Base-by-base conservation (phyloP, 2,113 vertebrate genomes). In the Oreamnos americanus region DNA sequence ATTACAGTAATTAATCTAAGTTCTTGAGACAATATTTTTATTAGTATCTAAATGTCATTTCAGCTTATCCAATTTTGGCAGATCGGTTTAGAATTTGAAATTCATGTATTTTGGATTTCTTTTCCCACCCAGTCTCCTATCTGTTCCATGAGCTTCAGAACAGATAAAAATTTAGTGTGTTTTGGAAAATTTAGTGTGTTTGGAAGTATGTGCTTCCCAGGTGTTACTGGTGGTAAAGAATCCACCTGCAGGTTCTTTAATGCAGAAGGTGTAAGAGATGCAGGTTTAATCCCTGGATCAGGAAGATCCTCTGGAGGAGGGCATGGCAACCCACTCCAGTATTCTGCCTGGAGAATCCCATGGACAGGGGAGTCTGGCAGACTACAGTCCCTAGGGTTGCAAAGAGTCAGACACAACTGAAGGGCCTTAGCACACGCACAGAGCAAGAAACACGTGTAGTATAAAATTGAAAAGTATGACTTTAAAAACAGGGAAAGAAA, bases 1-100 rank as follows among this genome's bases (percentile, higher is more conserved):
- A 64, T 64, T 96, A 36, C 1, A 94, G 25, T 93, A 94, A 96
- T 91, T 96, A 97, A 94, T 82, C 88, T 82, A 51, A 74, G 16
- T 83, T 92, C 90, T 92, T 91, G 74, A 82, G 19, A 90, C 96
- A 86, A 96, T 86, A 85, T 53, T 76, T 96, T 79, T 89, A 87
- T 47, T 94, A 74, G 49, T 78, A 51, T 93, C 36, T 83, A 39
- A 76, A 76, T 81, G 28, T 74, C 90, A 95, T 95, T 60, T 3
- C 36, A 88, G 39, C 49, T 19, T 91, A 51, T 36, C 86, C 78
- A 76, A 43, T 89, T 12, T 74, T 90, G 78, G 85, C n/a, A 74
- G 92, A 94, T 86, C 7, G 1, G 7, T 23, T 58, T 86, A 25
- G 87, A 78, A 82, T 53, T 90, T 87, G 28, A 93, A 97, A 96